Conservation (phyloP, 2,888 invertebrate species). For the Epinotia bilunana region DNA sequence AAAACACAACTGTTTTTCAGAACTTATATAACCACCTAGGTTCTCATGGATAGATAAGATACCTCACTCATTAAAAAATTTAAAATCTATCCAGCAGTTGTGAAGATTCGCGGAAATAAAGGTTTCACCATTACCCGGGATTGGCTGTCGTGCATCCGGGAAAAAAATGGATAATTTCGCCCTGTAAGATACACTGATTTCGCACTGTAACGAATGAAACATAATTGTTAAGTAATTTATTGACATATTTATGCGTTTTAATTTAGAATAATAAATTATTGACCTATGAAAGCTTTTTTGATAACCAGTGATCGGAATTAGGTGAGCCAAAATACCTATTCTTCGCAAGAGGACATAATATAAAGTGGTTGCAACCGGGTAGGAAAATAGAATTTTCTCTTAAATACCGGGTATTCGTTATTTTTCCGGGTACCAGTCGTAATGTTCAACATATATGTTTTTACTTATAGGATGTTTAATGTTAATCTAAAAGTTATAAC, state of each 20-base stretch:
- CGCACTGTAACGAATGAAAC: neutral
- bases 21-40: neutral
- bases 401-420: too few species aligned
- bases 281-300: neutral
- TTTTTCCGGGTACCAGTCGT: too few species aligned
- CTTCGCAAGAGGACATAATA: too few species aligned
- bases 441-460: too few species aligned
- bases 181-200: neutral
- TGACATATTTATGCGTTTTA: constrained; percentile 24
- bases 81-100: neutral
- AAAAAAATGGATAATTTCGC: neutral
- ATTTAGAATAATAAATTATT: constrained; percentile 5
- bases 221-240: constrained; percentile 37
- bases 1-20: neutral
- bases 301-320: too few species aligned
- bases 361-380: too few species aligned
- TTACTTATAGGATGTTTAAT: too few species aligned
- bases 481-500: too few species aligned
- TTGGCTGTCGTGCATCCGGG: neutral
- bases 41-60: neutral
- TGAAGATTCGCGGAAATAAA: neutral
- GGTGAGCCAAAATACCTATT: too few species aligned
- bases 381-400: too few species aligned
- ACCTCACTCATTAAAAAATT: neutral
- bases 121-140: too few species aligned